Percentiles rank a stretch among this genome's conserved stretches.
Conservation (phyloP, 1,140 invertebrate genomes). For the Frieseomelitta varia region DNA sequence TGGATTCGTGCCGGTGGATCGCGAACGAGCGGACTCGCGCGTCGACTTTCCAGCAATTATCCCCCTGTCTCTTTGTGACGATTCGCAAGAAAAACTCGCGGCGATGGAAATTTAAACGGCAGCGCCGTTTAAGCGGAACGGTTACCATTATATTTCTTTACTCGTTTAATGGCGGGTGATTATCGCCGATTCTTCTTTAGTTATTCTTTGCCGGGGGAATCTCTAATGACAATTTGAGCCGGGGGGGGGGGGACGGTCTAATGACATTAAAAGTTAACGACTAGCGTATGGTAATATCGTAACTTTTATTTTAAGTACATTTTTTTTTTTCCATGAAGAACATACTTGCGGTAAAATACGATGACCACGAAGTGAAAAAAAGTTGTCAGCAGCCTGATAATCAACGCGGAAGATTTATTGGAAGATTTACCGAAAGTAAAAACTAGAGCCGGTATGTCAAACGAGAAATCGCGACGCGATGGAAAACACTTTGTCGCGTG, state of each 20-base stretch:
- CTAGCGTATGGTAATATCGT: neutral
- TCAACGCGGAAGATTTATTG: neutral
- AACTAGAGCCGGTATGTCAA: neutral
- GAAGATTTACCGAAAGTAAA: neutral
- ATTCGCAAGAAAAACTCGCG: neutral
- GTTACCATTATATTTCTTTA: neutral
- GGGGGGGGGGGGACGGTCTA: neutral
- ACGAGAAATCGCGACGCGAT: neutral
- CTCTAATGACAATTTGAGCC: neutral
- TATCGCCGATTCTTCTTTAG: neutral
- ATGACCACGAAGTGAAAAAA: neutral
- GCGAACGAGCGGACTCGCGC: neutral
- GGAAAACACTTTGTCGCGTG: constrained; percentile 11
- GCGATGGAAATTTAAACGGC: neutral
- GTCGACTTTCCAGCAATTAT: constrained; percentile 4
- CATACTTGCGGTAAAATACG: neutral
- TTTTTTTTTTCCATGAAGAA: neutral
- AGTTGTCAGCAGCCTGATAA: neutral
- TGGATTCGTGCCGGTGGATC: neutral
- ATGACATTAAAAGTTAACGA: neutral
- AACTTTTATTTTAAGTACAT: neutral
- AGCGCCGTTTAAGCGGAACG: neutral
- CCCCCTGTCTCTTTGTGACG: neutral
- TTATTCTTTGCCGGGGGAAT: neutral
- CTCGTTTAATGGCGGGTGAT: neutral